phyloP scores from a whole-genome alignment of 2,113 vertebrate species.

The Thryonomys swinderianus region DNA sequence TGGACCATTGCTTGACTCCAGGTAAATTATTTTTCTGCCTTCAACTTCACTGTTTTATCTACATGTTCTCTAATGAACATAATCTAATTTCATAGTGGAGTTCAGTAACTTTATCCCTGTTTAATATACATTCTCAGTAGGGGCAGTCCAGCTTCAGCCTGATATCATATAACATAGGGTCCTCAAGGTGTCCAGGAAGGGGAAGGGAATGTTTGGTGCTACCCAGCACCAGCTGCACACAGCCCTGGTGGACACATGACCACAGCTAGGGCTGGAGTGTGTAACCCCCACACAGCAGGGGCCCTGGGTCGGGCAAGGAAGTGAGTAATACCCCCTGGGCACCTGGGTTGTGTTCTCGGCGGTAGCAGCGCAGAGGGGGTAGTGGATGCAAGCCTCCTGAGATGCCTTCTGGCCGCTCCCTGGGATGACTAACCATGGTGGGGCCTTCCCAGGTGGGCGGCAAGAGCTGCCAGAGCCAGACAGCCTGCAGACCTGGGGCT shows the following conservation, averaged over 20 bases:
- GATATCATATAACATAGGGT: fast-evolving
- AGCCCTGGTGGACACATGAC: background rate
- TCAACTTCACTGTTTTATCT: background rate
- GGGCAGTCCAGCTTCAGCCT: background rate
- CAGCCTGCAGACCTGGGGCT: background rate
- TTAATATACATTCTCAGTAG: background rate
- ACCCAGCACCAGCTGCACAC: background rate
- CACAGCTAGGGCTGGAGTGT: background rate
- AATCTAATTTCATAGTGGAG: background rate
- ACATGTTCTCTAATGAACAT: background rate
- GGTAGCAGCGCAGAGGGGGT: background rate
- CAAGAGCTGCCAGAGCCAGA: constrained; percentile 1
- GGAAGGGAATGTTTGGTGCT: background rate
- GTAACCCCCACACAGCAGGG: background rate
- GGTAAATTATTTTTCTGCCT: background rate
- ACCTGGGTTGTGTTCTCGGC: background rate
- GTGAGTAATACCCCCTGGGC: background rate
- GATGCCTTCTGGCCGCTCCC: background rate
- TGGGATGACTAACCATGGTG: background rate
- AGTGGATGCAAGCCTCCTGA: background rate
- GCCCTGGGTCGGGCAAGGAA: background rate
- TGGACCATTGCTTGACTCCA: fast-evolving
- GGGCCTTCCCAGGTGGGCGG: background rate
- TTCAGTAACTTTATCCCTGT: background rate
- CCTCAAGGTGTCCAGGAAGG: fast-evolving